Percentiles rank a stretch among this genome's conserved stretches.
These are phyloP conservation scores for Scomberomorus guttatus DNA, from an alignment of 2,797 vertebrate genomes.

Conservation along the genomic window DNA sequence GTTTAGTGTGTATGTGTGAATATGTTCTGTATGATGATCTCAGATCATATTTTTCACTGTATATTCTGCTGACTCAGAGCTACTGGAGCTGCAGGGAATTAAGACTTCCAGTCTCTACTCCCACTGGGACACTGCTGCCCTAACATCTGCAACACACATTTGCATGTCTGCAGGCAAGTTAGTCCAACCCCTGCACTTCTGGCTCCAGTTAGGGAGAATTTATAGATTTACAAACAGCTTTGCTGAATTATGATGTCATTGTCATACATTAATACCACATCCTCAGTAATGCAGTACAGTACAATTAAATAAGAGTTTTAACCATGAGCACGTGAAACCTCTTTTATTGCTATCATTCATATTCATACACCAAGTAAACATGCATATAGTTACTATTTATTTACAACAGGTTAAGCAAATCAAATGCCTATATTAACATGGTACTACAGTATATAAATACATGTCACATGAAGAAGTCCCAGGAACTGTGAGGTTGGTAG, in stretches of 20 bases:
- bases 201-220: not conserved
- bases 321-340: constrained; percentile 57
- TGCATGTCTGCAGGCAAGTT: constrained; percentile 18
- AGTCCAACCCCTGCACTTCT: not conserved
- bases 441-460: constrained; percentile 74
- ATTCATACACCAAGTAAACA: constrained; percentile 85
- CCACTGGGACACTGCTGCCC: constrained; percentile 26
- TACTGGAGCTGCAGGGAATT: constrained; percentile 40
- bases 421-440: constrained; percentile 67
- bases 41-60: constrained; percentile 2
- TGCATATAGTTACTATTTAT: constrained; percentile 82
- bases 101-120: constrained; percentile 19
- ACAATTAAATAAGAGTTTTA: constrained; percentile 10
- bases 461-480: constrained; percentile 75
- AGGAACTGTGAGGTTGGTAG: constrained; percentile 53
- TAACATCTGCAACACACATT: constrained; percentile 40
- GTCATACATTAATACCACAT: not conserved
- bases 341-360: constrained; percentile 82
- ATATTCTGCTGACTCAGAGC: constrained; percentile 53
- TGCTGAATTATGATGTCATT: no score
- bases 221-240: not conserved
- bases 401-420: constrained; percentile 79
- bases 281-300: no score
- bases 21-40: not conserved
- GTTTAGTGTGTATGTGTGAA: not conserved